phyloP scores from a whole-genome alignment of 2,797 vertebrate genomes.

The Cyprinodon diabolis region DNA sequence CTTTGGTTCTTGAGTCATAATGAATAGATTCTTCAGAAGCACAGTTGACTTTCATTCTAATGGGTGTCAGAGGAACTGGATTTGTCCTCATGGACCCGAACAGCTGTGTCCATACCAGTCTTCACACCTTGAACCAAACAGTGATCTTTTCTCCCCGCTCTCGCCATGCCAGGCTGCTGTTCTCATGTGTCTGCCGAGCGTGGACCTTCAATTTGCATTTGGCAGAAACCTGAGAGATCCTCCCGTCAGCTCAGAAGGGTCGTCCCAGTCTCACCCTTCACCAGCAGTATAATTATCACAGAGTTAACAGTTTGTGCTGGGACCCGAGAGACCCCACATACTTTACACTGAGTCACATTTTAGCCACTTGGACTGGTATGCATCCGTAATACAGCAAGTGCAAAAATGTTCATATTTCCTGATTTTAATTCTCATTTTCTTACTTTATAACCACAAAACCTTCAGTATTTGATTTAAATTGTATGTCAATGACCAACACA shows the following conservation, averaged over 20 bases:
- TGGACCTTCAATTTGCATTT: slow-evolving; percentile 7
- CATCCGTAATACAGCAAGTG: neutral
- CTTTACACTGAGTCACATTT: slow-evolving; percentile 1
- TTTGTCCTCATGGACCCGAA: slow-evolving; percentile 24
- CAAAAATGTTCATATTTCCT: neutral
- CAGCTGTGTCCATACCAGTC: slow-evolving; percentile 23
- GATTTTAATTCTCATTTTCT: neutral
- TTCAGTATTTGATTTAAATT: neutral
- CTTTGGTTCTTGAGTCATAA: neutral
- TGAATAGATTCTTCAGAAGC: neutral
- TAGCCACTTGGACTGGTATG: neutral
- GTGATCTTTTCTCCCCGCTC: slow-evolving; percentile 17
- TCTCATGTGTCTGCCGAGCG: slow-evolving; percentile 64
- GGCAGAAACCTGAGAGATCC: slow-evolving; percentile 7
- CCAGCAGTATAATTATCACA: slow-evolving; percentile 8
- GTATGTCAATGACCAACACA: neutral
- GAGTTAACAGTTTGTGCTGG: slow-evolving; percentile 9
- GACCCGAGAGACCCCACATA: neutral
- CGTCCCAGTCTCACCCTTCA: slow-evolving; percentile 30
- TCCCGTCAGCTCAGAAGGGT: neutral
- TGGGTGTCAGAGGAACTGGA: slow-evolving; percentile 1
- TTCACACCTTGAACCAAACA: slow-evolving; percentile 48
- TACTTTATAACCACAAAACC: neutral
- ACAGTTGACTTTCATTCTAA: slow-evolving; percentile 1
- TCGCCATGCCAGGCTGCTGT: slow-evolving; percentile 32